Percentiles rank a stretch among this genome's conserved stretches.
phyloP scores from a whole-genome alignment of 2,797 vertebrate genomes.

The Sebastes kiyomatsui region DNA sequence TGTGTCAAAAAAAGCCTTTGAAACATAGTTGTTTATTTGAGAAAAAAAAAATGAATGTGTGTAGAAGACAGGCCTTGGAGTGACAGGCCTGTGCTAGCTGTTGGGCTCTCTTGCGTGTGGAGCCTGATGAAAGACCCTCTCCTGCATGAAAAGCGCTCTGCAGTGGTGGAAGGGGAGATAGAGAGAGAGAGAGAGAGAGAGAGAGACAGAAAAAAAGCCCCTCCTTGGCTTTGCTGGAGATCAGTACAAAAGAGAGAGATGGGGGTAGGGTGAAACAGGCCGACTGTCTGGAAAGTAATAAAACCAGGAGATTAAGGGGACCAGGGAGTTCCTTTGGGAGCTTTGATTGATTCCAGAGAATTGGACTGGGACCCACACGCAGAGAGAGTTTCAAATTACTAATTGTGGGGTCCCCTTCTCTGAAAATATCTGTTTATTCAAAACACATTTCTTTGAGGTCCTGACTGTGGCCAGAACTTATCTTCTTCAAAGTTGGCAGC shows the following conservation, averaged over 20 bases:
- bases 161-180: constrained; percentile 69
- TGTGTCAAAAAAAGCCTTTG: not conserved
- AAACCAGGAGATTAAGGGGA: constrained; percentile 88
- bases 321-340: constrained; percentile 85
- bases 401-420: constrained; percentile 83
- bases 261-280: constrained; percentile 85
- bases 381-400: constrained; percentile 83
- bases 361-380: constrained; percentile 81
- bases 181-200: constrained; percentile 25
- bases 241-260: constrained; percentile 84
- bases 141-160: constrained; percentile 80
- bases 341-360: constrained; percentile 87
- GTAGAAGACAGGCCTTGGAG: constrained; percentile 42
- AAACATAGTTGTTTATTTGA: constrained; percentile 26
- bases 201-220: constrained; percentile 54
- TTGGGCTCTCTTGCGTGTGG: constrained; percentile 72
- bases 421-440: constrained; percentile 83
- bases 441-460: constrained; percentile 77
- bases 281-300: constrained; percentile 89
- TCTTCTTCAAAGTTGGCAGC: constrained; percentile 57
- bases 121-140: constrained; percentile 82
- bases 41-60: constrained; percentile 29
- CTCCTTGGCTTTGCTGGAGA: constrained; percentile 83
- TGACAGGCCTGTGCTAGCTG: constrained; percentile 60
- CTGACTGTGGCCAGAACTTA: constrained; percentile 39